These are phyloP conservation scores for Chrysolina haemoptera DNA, from an alignment of 2,888 invertebrate genomes.

Conservation along the genomic window DNA sequence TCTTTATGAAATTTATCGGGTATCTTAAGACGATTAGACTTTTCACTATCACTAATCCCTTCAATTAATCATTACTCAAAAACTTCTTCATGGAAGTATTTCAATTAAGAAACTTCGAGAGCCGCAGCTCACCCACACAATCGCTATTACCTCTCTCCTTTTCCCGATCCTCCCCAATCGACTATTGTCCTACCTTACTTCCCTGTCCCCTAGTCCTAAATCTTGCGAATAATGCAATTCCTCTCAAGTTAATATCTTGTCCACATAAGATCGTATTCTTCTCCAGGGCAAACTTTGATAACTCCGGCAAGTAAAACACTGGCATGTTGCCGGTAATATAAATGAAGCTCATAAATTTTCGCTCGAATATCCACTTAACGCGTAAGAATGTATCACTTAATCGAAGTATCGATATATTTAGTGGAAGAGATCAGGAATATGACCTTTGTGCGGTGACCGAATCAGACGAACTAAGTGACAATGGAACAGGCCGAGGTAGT, in stretches of 20 bases:
- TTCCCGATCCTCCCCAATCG: background rate
- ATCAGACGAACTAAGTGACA: background rate
- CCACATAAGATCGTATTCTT: slow-evolving; percentile 10
- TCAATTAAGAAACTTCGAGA: slow-evolving; percentile 1
- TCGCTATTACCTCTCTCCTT: background rate
- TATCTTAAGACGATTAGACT: no score
- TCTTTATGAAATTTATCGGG: no score
- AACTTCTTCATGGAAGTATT: background rate
- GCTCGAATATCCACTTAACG: background rate
- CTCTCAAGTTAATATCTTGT: slow-evolving; percentile 43
- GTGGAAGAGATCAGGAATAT: background rate
- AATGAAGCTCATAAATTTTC: slow-evolving; percentile 12
- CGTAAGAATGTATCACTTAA: background rate
- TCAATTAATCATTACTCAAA: no score
- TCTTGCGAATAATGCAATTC: slow-evolving; percentile 41
- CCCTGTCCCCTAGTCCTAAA: slow-evolving; percentile 13
- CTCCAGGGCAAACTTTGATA: slow-evolving; percentile 53
- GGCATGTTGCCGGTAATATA: slow-evolving; percentile 50
- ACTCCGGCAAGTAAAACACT: slow-evolving; percentile 58
- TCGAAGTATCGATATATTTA: background rate
- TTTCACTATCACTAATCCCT: no score
- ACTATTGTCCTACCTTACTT: slow-evolving; percentile 30
- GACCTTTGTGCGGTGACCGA: background rate
- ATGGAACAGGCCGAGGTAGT: background rate
- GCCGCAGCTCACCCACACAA: background rate